Evolutionary conservation across 2,888 invertebrate species (phyloP), one percentile per base, ranked within the genome.

Genomic region (Globia sparganii): DNA sequence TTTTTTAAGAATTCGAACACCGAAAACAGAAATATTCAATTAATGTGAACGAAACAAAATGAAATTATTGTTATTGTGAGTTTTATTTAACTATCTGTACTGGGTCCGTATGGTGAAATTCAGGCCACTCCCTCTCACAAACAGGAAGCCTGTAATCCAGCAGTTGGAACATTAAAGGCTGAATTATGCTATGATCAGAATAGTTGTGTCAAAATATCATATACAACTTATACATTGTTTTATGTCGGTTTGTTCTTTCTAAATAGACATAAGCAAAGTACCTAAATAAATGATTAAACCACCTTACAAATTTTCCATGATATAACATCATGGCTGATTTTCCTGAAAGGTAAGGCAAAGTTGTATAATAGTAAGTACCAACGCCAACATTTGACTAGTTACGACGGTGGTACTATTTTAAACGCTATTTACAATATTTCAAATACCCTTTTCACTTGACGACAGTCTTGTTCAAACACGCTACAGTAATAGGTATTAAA

Each of bases 391-490:
- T n/a, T 37, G 18, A 37, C 64, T 34, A 37, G 37, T n/a, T 37
- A n/a, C 28, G 21, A 21, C 6, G n/a, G 13, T 1, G 0, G 25
- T 1, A 34, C 18, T 71, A 34, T 62, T 64, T 64, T 15, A 37
- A 37, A n/a, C 37, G 1, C 40, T 62, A 31, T 75, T 75, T n/a
- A 53, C 31, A 59, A 43, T 31, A 31, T 31, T 62, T 31, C 28
- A 69, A 64, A 77, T 62, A 69, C 56, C 77, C 18, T 31, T 77
- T 28, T 56, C 40, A 69, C 56, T 70, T 64, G 46, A 58, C 62
- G 56, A 64, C 75, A 66, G 58, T 40, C 31, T 62, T 64, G 31
- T 75, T 67, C 31, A 75, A 66, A 77, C 49, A 49, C 59, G 21
- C 11, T n/a, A 0, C 1, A 31, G 37, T 43, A 46, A 46, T 18